Base-by-base conservation (phyloP, 2,888 invertebrate species). In the Synanthedon vespiformis region DNA sequence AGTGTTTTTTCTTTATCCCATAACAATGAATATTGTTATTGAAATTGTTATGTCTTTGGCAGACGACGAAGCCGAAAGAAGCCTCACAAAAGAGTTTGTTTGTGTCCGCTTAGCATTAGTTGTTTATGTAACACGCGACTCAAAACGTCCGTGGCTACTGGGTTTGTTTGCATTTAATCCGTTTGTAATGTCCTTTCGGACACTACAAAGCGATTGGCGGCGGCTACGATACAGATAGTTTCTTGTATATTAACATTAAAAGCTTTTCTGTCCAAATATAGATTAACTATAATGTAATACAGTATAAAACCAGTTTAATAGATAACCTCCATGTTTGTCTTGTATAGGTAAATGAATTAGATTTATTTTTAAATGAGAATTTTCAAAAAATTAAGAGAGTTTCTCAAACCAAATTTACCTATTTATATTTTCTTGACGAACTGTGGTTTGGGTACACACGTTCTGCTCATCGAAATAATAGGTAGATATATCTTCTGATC, bases 161-260 rank as follows among this genome's bases (percentile, higher is more conserved):
- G 70, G 69, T 71, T 70, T 83, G 83, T 83, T 84, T 80, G 77
- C 74, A 67, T 77, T 78, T 85, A 86, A 86, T 86, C 85, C 77
- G 74, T 80, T 78, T 82, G 77, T 80, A 70, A 76, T 77, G 67
- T 67, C 73, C 69, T 75, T 76, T 77, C 72, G 76, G 63, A 66
- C 61, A 68, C 75, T 63, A 68, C 67, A 68, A 70, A 70, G 62
- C 57, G 59, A 57, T 57, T 57, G 61, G 64, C 64, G 64, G 64
- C 65, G 63, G 62, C 52, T 64, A 55, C 63, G 57, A 58, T 57
- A 54, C 54, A 58, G 55, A 57, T 61, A 61, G 44, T 44, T 44
- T 13, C 44, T 13, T 22, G 22, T 44, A 44, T 11, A 11, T 44
- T 44, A 22, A 22, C 5, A 22, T 22, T 22, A 22, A 22, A 22